Conservation (phyloP, 2,113 vertebrate genomes). For the Melanerpes formicivorus region DNA sequence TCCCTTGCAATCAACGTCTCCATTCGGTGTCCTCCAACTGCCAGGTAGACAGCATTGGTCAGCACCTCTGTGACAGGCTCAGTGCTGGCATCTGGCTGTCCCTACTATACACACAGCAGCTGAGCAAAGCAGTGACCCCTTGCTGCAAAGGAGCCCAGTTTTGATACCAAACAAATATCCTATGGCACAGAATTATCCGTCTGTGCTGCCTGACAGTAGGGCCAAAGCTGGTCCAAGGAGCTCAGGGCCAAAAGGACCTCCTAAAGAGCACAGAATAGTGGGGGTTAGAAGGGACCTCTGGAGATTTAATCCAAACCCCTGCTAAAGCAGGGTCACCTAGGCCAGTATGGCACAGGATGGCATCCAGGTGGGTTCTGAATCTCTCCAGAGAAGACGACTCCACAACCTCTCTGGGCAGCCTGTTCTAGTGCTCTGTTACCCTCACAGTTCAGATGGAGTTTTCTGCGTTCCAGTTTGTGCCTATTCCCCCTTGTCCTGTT, state of each 20-base stretch:
- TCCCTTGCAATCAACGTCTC: too few relatives aligned
- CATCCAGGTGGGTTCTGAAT: not conserved
- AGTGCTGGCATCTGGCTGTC: not conserved
- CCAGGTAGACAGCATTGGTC: not conserved
- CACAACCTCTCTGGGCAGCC: not conserved
- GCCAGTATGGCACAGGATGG: not conserved
- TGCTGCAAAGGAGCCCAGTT: accelerated
- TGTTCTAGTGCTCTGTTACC: not conserved
- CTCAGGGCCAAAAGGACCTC: not conserved
- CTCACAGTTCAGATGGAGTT: not conserved
- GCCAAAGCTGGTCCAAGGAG: not conserved
- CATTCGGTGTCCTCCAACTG: accelerated
- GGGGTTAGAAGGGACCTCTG: not conserved
- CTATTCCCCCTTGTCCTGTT: not conserved
- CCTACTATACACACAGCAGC: not conserved
- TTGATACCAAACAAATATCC: not conserved
- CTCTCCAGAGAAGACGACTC: not conserved
- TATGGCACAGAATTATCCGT: not conserved
- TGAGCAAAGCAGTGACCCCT: not conserved
- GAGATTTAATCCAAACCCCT: not conserved
- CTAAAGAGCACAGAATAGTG: not conserved
- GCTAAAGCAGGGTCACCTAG: not conserved
- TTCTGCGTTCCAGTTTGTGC: not conserved
- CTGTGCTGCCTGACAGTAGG: accelerated
- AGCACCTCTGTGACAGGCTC: not conserved